These are phyloP conservation scores for Sorex fumeus DNA, from an alignment of 2,113 vertebrate species.

Conservation along the genomic window DNA sequence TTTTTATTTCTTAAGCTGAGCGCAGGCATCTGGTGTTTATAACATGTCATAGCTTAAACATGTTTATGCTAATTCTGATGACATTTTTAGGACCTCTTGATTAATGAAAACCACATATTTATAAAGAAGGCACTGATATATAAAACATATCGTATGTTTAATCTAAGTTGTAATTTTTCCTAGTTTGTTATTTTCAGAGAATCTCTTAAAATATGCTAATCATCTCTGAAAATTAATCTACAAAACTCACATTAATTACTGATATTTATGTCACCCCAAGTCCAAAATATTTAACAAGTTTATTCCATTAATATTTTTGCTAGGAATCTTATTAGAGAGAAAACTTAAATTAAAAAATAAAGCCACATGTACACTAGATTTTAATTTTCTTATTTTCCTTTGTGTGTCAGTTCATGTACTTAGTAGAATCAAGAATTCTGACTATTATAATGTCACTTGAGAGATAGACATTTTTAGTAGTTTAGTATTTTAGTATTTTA, in stretches of 20 bases:
- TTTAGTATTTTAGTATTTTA: not conserved
- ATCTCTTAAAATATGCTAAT: not conserved
- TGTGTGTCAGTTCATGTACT: not conserved
- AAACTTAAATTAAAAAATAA: not conserved
- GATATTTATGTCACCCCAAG: not conserved
- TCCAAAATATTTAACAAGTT: not conserved
- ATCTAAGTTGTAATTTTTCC: constrained; percentile 5
- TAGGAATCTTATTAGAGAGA: constrained; percentile 15
- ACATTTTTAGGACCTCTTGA: not conserved
- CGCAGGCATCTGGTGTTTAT: not conserved
- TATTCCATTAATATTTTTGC: not conserved
- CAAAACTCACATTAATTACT: constrained; percentile 45
- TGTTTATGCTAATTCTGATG: no score
- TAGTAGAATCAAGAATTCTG: not conserved
- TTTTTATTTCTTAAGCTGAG: not conserved
- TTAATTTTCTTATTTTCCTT: not conserved
- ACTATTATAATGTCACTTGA: not conserved
- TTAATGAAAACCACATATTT: constrained; percentile 42
- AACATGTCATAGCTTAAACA: no score
- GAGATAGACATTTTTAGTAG: not conserved
- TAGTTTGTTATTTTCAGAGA: constrained; percentile 10
- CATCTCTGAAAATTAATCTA: constrained; percentile 13
- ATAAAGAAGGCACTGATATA: constrained; percentile 5
- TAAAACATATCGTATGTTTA: not conserved
- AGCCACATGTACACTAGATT: not conserved